Conservation (phyloP, 2,113 vertebrate genomes). For the Scalopus aquaticus region DNA sequence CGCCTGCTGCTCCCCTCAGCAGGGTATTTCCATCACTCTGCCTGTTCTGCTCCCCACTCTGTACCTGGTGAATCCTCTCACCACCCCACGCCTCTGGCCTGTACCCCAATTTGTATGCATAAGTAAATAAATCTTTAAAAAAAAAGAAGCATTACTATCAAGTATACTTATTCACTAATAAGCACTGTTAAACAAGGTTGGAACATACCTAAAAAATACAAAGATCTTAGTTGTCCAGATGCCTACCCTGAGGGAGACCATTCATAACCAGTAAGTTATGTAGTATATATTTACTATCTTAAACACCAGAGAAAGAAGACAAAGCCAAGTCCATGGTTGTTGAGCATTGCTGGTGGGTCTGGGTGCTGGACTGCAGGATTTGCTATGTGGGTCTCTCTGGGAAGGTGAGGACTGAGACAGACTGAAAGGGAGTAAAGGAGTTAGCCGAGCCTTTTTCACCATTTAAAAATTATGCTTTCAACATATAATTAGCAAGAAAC, state of each 20-base stretch:
- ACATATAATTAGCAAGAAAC: neutral
- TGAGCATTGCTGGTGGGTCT: rapidly evolving
- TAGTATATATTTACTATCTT: neutral
- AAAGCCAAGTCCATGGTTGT: neutral
- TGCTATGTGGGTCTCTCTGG: neutral
- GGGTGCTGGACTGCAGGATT: rapidly evolving
- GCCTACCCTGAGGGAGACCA: neutral
- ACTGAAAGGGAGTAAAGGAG: neutral
- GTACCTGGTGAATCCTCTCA: no score
- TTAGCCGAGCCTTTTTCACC: neutral
- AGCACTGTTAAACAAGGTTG: neutral
- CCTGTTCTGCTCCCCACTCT: no score
- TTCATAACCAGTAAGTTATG: neutral
- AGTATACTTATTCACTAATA: neutral
- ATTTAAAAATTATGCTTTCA: slow-evolving; percentile 12
- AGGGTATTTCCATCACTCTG: no score
- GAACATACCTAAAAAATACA: neutral
- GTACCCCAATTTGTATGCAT: no score
- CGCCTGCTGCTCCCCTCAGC: no score
- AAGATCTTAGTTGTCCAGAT: neutral
- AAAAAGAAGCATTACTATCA: neutral
- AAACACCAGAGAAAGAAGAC: neutral
- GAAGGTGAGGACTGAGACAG: neutral
- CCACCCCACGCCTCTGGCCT: no score
- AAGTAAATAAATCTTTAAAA: no score